Evolutionary conservation across 2,113 vertebrate species (phyloP).

Genomic region (Narcine bancroftii): DNA sequence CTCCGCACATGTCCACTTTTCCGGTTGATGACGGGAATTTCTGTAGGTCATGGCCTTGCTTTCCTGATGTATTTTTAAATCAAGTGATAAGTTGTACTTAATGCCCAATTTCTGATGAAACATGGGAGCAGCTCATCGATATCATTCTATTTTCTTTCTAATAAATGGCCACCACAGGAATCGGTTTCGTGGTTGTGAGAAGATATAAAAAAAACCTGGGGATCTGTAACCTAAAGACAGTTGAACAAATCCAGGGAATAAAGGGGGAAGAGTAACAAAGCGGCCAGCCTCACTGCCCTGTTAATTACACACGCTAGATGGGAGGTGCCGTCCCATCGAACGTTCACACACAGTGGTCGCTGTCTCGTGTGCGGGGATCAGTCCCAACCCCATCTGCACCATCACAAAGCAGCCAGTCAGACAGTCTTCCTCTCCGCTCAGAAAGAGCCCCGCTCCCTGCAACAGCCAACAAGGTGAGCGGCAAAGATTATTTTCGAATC

Average conservation of each 20-base stretch:
- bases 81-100: not conserved
- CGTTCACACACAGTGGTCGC: slow-evolving; percentile 3
- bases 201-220: no score
- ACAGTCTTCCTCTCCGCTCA: not conserved
- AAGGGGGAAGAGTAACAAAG: not conserved
- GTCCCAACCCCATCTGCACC: slow-evolving; percentile 20
- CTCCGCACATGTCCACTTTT: not conserved
- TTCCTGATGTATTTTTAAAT: not conserved
- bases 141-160: not conserved
- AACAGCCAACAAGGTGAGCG: slow-evolving; percentile 23
- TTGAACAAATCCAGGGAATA: not conserved
- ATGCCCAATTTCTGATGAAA: not conserved
- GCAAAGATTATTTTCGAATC: not conserved
- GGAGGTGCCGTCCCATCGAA: slow-evolving; percentile 13
- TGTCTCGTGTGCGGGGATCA: not conserved
- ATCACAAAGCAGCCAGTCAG: slow-evolving; percentile 24
- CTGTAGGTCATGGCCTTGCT: not conserved
- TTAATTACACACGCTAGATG: slow-evolving; percentile 3
- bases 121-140: not conserved
- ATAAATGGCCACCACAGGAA: not conserved
- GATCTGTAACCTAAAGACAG: not conserved
- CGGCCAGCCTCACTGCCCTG: not conserved
- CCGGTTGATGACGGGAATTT: not conserved
- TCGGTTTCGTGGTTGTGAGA: not conserved
- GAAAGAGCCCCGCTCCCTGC: not conserved